Evolutionary conservation across 1,140 invertebrate genomes (phyloP), one percentile per base, ranked within the genome.

Genomic region (Tetragnatha versicolor): DNA sequence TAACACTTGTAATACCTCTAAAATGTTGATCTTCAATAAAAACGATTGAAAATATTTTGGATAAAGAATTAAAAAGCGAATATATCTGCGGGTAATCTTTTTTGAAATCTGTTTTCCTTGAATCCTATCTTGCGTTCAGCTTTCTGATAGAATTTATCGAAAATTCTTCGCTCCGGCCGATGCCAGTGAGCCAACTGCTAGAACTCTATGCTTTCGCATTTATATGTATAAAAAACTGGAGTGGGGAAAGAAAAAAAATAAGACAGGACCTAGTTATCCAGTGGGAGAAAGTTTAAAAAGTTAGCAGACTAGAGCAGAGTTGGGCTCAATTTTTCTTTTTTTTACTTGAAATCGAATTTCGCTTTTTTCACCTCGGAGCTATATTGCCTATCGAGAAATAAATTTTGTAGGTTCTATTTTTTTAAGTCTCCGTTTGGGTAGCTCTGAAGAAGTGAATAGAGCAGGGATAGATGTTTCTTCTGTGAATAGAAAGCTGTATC

Each of bases 371-470:
- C 51, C 68, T 70, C 31, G 49, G 37, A 70, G 68, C 68, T 70
- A 70, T 70, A 70, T 70, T 70, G 68, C 68, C 68, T 53, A 70
- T 70, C 68, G 68, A 70, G 51, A 69, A 69, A 69, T 69, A 69
- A 33, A 70, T 70, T 70, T 70, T 55, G 68, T 25, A 53, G 68
- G 68, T 55, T 70, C 51, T 55, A 70, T 55, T 70, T 70, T 70
- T 65, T 70, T 22, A 22, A 47, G 20, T 22, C 33, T 25, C 10
- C 10, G 20, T 14, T 20, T 1, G 25, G 20, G 27, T 14, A 29
- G 39, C 12, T 51, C n/a, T 22, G 25, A 27, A 37, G 25, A 53
- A 51, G 27, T 31, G n/a, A 31, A 53, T 49, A 53, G 47, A 37
- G 39, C n/a, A 29, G 22, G 33, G 49, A 70, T 70, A 70, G 29